phyloP scores from a whole-genome alignment of 2,888 invertebrate species.

The Lithophane socia region DNA sequence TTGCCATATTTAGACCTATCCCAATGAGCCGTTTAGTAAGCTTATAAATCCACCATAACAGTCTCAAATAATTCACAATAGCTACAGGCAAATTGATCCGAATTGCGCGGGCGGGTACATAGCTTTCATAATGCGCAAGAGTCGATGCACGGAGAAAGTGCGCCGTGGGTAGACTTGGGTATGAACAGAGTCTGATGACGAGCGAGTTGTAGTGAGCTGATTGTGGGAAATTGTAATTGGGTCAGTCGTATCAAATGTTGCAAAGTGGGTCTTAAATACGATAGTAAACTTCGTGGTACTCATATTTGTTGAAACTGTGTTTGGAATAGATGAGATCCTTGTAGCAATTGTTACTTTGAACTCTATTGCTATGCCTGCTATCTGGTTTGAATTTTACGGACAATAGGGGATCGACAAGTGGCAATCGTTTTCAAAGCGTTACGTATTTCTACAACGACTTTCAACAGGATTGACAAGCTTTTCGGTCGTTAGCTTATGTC shows the following conservation, averaged over 20 bases:
- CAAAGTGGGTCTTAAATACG: conserved; percentile 1
- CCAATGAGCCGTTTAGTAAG: conserved; percentile 55
- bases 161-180: conserved; percentile 69
- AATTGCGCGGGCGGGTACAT: conserved; percentile 76
- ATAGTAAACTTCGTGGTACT: background rate
- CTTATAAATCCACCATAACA: conserved; percentile 58
- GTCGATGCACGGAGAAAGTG: conserved; percentile 61
- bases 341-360: background rate
- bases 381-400: background rate
- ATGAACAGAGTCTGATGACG: conserved; percentile 57
- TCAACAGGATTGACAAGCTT: background rate
- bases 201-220: conserved; percentile 42
- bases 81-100: conserved; percentile 75
- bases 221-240: conserved; percentile 64
- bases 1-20: conserved; percentile 31
- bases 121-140: conserved; percentile 51
- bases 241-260: conserved; percentile 37
- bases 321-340: background rate
- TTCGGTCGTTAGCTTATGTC: background rate
- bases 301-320: background rate
- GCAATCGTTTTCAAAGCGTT: background rate
- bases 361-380: background rate
- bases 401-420: too few relatives aligned
- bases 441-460: background rate
- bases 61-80: conserved; percentile 57